Evolutionary conservation across 2,797 vertebrate species (phyloP).

Genomic region (Melanotaenia parkinsoni): DNA sequence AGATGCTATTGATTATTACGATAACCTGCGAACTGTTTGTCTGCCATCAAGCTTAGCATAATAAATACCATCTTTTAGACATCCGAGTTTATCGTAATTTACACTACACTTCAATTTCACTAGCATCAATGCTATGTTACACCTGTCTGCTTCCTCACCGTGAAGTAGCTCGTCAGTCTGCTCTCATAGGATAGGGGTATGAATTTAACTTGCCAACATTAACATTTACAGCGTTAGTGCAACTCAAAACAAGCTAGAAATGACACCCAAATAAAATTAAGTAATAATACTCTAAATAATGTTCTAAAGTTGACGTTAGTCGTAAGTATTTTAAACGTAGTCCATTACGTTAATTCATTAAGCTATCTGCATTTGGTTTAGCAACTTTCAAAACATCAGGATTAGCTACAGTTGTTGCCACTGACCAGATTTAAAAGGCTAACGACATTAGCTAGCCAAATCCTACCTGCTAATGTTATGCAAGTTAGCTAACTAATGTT

Average conservation of each 20-base stretch:
- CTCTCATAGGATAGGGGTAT: slow-evolving; percentile 29
- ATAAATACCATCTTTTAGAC: neutral
- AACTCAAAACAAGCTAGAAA: slow-evolving; percentile 43
- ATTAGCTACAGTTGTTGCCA: slow-evolving; percentile 33
- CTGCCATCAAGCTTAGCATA: neutral
- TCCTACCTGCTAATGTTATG: slow-evolving; percentile 45
- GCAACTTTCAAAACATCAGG: slow-evolving; percentile 38
- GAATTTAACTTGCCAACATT: slow-evolving; percentile 24
- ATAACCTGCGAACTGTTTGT: neutral
- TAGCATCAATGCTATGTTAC: neutral
- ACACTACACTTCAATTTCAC: neutral
- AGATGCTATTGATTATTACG: neutral
- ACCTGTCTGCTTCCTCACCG: neutral
- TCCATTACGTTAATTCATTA: neutral
- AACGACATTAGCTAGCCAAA: slow-evolving; percentile 47
- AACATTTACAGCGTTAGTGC: slow-evolving; percentile 6
- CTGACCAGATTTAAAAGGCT: slow-evolving; percentile 34
- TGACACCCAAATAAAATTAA: neutral
- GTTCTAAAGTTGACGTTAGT: neutral
- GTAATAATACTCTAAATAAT: neutral
- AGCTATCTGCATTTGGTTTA: neutral
- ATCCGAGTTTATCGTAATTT: neutral
- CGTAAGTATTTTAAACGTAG: neutral
- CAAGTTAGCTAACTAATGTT: slow-evolving; percentile 59
- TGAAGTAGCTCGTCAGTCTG: slow-evolving; percentile 8